Evolutionary conservation across 2,888 invertebrate species (phyloP).

Genomic region (Nematopogon swammerdamellus): DNA sequence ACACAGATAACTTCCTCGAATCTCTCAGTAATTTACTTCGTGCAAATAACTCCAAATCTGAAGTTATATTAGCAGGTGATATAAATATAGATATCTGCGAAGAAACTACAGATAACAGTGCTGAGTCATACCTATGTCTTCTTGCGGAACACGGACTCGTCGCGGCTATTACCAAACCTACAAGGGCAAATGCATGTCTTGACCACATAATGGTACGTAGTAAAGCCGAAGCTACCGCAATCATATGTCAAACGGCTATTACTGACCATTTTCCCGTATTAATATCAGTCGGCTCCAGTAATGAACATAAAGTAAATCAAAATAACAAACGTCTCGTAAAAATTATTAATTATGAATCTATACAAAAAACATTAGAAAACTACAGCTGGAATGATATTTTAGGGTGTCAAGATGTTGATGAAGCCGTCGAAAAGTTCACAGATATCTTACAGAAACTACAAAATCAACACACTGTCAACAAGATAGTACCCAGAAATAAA

Average conservation of each 20-base stretch:
- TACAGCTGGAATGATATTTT: too few relatives aligned
- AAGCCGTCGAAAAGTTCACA: too few relatives aligned
- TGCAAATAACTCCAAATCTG: background rate
- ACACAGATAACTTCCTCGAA: background rate
- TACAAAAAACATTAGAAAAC: too few relatives aligned
- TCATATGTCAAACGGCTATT: background rate
- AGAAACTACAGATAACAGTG: background rate
- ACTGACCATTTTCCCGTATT: background rate
- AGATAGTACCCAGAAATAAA: too few relatives aligned
- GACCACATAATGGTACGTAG: background rate
- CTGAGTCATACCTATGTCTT: background rate
- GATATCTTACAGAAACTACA: too few relatives aligned
- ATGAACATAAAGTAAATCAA: too few relatives aligned
- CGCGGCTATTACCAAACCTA: background rate
- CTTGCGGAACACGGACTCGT: background rate
- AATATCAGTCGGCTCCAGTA: background rate
- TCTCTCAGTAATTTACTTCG: background rate
- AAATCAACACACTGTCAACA: too few relatives aligned
- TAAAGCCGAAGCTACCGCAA: background rate
- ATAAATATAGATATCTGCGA: background rate
- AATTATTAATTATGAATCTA: too few relatives aligned
- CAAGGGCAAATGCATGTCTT: background rate
- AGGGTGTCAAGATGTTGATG: too few relatives aligned
- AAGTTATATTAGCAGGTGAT: background rate
- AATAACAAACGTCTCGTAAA: too few relatives aligned